Evolutionary conservation across 2,113 vertebrate species (phyloP).

Genomic region (Anoplopoma fimbria): DNA sequence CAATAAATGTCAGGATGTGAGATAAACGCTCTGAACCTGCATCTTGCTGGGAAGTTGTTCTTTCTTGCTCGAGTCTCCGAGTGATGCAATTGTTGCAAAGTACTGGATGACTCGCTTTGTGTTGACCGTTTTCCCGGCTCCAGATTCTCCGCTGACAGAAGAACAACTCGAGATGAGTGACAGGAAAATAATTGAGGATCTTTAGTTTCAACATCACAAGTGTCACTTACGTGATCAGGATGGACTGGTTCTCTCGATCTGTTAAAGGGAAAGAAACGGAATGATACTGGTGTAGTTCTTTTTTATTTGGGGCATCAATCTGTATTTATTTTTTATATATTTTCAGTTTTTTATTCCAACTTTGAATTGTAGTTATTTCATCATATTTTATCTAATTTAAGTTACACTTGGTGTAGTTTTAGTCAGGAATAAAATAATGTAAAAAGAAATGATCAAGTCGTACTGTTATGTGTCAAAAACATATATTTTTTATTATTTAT

Average conservation of each 20-base stretch:
- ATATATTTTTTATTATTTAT: no score
- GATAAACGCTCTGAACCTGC: slow-evolving; percentile 29
- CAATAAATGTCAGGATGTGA: no score
- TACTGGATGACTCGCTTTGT: slow-evolving; percentile 92
- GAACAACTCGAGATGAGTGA: background rate
- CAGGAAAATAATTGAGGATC: background rate
- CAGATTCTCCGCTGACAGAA: slow-evolving; percentile 80
- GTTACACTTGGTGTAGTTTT: no score
- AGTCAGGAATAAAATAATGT: background rate
- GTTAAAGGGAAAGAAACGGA: slow-evolving; percentile 40
- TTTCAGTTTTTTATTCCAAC: background rate
- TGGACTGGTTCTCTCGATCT: slow-evolving; percentile 87
- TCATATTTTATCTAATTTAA: no score
- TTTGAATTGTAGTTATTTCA: no score
- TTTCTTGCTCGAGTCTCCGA: slow-evolving; percentile 49
- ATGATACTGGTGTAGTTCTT: background rate
- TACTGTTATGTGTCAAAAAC: no score
- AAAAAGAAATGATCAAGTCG: no score
- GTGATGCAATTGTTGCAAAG: slow-evolving; percentile 89
- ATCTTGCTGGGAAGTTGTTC: slow-evolving; percentile 35
- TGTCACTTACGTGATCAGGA: slow-evolving; percentile 85
- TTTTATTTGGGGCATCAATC: background rate
- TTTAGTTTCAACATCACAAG: background rate
- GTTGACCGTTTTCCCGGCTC: slow-evolving; percentile 91
- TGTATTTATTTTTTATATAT: background rate